A percentile compares a stretch with the other conserved stretches of the same genome.
Conservation (phyloP, 2,888 invertebrate genomes). For the Trypoxylon attenuatum region DNA sequence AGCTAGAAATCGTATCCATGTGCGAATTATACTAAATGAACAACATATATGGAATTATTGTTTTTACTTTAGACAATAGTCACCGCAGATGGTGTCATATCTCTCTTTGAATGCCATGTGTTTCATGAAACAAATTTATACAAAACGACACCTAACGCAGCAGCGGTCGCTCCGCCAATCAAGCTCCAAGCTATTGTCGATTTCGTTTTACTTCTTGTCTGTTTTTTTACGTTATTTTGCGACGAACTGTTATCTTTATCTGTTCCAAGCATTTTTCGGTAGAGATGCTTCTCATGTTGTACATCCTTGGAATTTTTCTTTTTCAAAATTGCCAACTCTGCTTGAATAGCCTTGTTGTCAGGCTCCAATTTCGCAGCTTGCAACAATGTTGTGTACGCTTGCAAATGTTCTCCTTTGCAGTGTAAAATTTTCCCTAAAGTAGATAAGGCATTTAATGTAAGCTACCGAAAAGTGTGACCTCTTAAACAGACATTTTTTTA, state of each 20-base stretch:
- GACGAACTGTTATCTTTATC: constrained; percentile 31
- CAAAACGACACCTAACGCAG: constrained; percentile 84
- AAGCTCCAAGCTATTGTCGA: constrained; percentile 81
- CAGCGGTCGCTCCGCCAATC: constrained; percentile 80
- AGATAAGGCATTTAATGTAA: constrained; percentile 30
- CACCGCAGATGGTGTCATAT: no score
- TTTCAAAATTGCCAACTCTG: constrained; percentile 77
- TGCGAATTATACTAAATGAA: no score
- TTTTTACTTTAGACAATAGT: no score
- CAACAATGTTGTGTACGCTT: constrained; percentile 81
- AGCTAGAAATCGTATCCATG: no score
- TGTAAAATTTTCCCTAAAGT: constrained; percentile 78
- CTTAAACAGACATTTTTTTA: no score
- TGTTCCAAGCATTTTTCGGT: constrained; percentile 80
- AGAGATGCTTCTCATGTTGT: constrained; percentile 80
- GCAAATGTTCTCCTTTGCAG: constrained; percentile 81
- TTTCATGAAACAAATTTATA: constrained; percentile 79
- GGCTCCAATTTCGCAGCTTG: constrained; percentile 81
- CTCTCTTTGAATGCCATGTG: no score
- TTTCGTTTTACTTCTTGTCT: constrained; percentile 55
- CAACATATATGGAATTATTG: no score
- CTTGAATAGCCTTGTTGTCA: constrained; percentile 78
- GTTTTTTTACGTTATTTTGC: constrained; percentile 26
- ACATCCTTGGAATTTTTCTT: constrained; percentile 78
- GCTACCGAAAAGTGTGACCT: no score